A percentile compares a stretch with the other conserved stretches of the same genome.
phyloP scores from a whole-genome alignment of 35 echinoderm and acorn worm species.

The Apostichopus californicus region DNA sequence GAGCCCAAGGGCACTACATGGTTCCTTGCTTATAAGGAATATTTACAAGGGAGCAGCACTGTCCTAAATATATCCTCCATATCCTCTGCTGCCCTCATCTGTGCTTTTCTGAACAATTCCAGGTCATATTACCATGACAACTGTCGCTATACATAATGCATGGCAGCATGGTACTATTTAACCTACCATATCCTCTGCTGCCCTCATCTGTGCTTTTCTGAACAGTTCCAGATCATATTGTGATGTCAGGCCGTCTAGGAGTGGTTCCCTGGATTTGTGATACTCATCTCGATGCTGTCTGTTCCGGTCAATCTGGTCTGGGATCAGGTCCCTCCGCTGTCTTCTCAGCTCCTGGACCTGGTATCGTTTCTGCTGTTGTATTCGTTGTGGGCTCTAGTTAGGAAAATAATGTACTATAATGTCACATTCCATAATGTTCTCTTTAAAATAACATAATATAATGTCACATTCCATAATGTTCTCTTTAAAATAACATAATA shows the following conservation, averaged over 20 bases:
- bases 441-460: no score
- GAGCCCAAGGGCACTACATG: no score
- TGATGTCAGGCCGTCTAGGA: constrained; percentile 86
- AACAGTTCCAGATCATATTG: constrained; percentile 97
- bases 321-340: constrained; percentile 69
- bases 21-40: constrained; percentile 85
- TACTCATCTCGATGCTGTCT: constrained; percentile 82
- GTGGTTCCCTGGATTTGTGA: constrained; percentile 84
- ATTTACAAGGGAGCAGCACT: neutral
- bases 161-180: neutral
- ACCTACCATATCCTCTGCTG: constrained; percentile 95
- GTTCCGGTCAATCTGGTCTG: constrained; percentile 82
- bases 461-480: no score
- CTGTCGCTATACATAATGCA: no score
- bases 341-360: constrained; percentile 72
- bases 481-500: no score
- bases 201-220: constrained; percentile 90
- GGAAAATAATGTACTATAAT: neutral
- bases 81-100: no score
- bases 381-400: constrained; percentile 58
- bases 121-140: no score
- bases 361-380: constrained; percentile 89
- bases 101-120: no score
- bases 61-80: no score
- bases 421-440: no score